Evolutionary conservation across 2,113 vertebrate species (phyloP), one percentile per base, ranked within the genome.

Genomic region (Sakesphorus luctuosus): DNA sequence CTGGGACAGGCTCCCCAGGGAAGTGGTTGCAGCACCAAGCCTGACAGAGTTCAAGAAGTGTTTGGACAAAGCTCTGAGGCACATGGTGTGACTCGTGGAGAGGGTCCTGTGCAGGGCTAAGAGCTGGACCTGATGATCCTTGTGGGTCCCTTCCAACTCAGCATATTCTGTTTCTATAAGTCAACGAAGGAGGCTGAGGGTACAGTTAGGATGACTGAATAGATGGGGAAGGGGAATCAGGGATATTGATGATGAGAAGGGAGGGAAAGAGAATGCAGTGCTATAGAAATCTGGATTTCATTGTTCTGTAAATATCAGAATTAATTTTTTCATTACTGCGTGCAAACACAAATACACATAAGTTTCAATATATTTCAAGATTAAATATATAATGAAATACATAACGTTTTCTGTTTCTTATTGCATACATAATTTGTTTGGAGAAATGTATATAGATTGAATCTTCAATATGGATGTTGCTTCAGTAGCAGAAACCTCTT

Each of bases 11-110:
- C 18, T 59, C 23, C 52, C 38, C 28, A 46, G 19, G n/a, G 28
- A 2, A 82, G 8, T 25, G 69, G 19, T 52, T 28, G 38, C 36
- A 67, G 53, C 38, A 29, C 8, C 53, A 18, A 63, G 33, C 13
- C n/a, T 67, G 46, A 2, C 16, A 21, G 46, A 46, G 29, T 0
- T 13, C 18, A 55, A 6, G 38, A 3, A 53, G 8, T 2, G 0
- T 67, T 53, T 62, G 53, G 19, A 2, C 16, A 20, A 0, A 5
- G n/a, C 17, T 43, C 47, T 40, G 20, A 25, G 55, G 17, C 17
- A 26, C 4, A 1, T 0, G 20, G 9, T 14, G 55, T 26, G 63
- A 61, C 11, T 19, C 8, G 1, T 31, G 40, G 55, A 47, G 49
- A 5, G 12, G 12, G 15, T 35, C 25, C 20, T 21, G 46, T 35